Evolutionary conservation across 2,797 vertebrate genomes (phyloP).

Genomic region (Lerista edwardsae): DNA sequence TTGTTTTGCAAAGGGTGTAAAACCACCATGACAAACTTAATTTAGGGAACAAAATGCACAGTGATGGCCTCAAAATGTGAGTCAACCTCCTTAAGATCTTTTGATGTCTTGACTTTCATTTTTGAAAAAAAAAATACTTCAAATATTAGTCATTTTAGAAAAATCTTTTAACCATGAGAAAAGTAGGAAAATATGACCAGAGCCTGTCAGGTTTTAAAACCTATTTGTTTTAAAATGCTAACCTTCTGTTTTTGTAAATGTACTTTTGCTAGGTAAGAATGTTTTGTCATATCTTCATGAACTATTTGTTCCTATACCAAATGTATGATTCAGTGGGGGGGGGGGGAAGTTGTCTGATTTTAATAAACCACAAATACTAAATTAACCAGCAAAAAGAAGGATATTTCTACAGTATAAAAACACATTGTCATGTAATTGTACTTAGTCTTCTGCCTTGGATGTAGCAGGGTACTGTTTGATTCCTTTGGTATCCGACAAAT

Average conservation of each 20-base stretch:
- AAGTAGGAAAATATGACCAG: not conserved
- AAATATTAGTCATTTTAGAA: not conserved
- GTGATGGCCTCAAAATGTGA: not conserved
- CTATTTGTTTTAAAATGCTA: too few species aligned
- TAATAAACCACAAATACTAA: too few species aligned
- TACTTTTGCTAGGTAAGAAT: not conserved
- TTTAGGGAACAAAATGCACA: not conserved
- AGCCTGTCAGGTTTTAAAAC: too few species aligned
- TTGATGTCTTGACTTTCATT: not conserved
- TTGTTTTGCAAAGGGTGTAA: too few species aligned
- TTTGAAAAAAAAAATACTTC: not conserved
- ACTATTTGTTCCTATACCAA: too few species aligned
- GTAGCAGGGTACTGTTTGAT: not conserved
- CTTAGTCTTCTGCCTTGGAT: not conserved
- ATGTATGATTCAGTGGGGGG: not conserved
- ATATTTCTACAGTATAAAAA: not conserved
- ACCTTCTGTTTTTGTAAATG: not conserved
- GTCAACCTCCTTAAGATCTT: not conserved
- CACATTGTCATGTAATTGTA: not conserved
- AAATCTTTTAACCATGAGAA: not conserved
- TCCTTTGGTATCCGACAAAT: not conserved
- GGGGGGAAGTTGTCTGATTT: not conserved
- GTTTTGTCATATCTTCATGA: not conserved
- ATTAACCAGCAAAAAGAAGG: not conserved
- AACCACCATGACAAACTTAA: too few species aligned